Evolutionary conservation across 2,888 invertebrate species (phyloP), one percentile per base, ranked within the genome.

Genomic region (Bombylius major): DNA sequence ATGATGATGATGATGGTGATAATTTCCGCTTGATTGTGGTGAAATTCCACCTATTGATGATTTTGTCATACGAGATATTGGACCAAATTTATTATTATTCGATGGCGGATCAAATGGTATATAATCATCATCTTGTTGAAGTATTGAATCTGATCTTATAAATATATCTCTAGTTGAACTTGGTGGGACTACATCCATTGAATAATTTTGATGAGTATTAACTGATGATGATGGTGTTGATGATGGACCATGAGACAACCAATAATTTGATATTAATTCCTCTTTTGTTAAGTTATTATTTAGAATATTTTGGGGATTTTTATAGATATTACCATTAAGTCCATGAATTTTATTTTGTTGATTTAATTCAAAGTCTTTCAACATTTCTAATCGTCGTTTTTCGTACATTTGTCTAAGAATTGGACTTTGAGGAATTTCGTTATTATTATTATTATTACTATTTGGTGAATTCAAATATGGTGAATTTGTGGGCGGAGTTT

Each of bases 81-180:
- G 84, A 12, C 85, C 85, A 65, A 79, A 85, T 68, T 82, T 83
- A 63, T 80, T 83, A 63, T 80, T 83, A 39, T 80, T 79, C 23
- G 69, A 64, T 36, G 79, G 71, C 42, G 82, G 79, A 47, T 83
- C 83, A 68, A 82, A 84, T 31, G 84, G 83, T 55, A 82, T 77
- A 65, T 80, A 78, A 60, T 81, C 81, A 64, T 83, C 83, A 56
- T 82, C 81, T 57, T 79, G 77, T 57, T 79, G 77, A 57, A 81
- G 67, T 61, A 80, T 76, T 12, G 79, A 77, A 65, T 80, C 80
- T 42, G 79, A 77, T 39, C 79, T 76, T 14, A 74, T 73, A 64
- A 75, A 75, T 47, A 65, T 67, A 49, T 71, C 67, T 47, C 64
- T 60, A 51, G 57, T 47, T 50, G 42, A 47, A 36, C 53, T 50